Conservation (phyloP, 2,888 invertebrate species). For the Troides aeacus region DNA sequence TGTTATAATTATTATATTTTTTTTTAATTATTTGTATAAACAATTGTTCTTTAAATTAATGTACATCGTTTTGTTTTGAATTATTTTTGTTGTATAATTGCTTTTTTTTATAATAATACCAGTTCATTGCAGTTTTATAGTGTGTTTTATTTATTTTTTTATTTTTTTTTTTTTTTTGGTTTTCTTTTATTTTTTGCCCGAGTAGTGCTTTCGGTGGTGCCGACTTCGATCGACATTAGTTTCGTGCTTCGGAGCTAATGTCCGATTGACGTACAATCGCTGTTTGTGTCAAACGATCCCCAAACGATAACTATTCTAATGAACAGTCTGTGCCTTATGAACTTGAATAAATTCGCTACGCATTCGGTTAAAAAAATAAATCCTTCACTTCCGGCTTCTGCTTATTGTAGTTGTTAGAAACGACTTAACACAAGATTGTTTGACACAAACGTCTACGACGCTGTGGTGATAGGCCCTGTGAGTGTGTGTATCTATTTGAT, state of each 20-base stretch:
- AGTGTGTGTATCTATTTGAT: conserved; percentile 43
- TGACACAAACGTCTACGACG: conserved; percentile 57
- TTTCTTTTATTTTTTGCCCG: conserved; percentile 63
- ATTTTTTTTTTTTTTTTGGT: conserved; percentile 56
- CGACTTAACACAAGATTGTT: conserved; percentile 43
- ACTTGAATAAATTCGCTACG: conserved; percentile 16
- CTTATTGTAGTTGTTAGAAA: conserved; percentile 20
- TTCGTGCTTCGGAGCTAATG: conserved; percentile 51
- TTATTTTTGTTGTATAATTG: conserved; percentile 88
- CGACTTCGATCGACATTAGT: conserved; percentile 47
- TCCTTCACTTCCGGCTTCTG: conserved; percentile 14
- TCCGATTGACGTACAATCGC: conserved; percentile 42
- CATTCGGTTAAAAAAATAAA: conserved; percentile 6
- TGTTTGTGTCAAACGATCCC: conserved; percentile 69
- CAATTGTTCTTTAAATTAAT: conserved; percentile 88
- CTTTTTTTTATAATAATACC: conserved; percentile 86
- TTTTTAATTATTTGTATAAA: conserved; percentile 85
- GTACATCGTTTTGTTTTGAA: conserved; percentile 88
- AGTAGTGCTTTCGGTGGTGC: conserved; percentile 59
- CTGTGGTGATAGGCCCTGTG: conserved; percentile 54
- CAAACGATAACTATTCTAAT: conserved; percentile 27
- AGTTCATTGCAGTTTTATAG: conserved; percentile 85
- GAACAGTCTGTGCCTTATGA: conserved; percentile 42
- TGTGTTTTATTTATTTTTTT: conserved; percentile 79
- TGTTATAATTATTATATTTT: conserved; percentile 82